These are phyloP conservation scores for Myotis daubentonii DNA, from an alignment of 2,797 vertebrate genomes.

Conservation along the genomic window DNA sequence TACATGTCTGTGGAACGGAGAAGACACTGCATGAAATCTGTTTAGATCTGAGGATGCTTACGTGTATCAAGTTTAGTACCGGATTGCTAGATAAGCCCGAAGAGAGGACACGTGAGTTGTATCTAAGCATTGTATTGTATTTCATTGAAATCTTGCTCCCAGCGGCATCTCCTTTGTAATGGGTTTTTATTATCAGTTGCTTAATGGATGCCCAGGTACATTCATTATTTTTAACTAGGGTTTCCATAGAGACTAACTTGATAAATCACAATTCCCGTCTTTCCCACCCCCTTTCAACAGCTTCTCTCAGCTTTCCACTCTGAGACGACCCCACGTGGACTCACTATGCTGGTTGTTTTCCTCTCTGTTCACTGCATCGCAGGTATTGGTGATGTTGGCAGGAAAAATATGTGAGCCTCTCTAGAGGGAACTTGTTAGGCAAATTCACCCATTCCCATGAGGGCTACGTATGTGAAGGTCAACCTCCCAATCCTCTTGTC, in stretches of 20 bases:
- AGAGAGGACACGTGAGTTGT: neutral
- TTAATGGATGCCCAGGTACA: neutral
- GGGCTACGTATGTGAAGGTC: neutral
- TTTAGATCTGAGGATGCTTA: neutral
- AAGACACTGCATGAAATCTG: neutral
- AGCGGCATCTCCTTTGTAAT: neutral
- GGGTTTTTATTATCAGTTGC: neutral
- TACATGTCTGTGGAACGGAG: neutral
- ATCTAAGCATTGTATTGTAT: neutral
- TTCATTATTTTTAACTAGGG: neutral
- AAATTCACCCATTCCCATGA: neutral
- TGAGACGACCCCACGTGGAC: neutral
- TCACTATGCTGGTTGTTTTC: neutral
- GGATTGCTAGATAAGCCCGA: neutral
- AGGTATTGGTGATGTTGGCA: neutral
- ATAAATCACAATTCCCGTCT: neutral
- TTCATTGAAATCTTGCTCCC: neutral
- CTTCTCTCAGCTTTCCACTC: neutral
- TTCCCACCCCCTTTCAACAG: no score
- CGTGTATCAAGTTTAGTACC: neutral
- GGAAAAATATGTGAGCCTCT: neutral
- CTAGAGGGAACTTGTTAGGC: neutral
- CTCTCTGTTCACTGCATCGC: neutral
- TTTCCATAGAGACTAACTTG: neutral
- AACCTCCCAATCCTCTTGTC: neutral